phyloP scores from a whole-genome alignment of 1,140 invertebrate genomes.

The Calosoma granatense region DNA sequence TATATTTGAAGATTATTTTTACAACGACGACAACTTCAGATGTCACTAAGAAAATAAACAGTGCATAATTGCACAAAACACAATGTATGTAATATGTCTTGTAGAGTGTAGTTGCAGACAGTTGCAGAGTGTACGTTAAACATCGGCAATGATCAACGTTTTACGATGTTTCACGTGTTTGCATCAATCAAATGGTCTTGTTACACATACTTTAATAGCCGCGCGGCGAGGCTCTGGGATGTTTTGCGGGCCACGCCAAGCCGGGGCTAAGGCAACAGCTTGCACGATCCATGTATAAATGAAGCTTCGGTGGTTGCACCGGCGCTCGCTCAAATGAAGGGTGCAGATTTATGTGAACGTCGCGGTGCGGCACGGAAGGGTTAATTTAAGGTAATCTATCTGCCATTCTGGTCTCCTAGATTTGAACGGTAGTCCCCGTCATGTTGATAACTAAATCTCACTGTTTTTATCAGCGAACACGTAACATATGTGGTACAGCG shows the following conservation, averaged over 20 bases:
- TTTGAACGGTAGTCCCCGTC: background rate
- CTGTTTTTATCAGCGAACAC: no score
- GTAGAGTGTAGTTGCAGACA: no score
- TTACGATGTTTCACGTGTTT: background rate
- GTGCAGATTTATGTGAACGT: conserved; percentile 22
- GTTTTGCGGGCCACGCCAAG: background rate
- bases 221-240: background rate
- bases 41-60: no score
- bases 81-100: no score
- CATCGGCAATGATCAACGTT: background rate
- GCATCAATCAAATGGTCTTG: background rate
- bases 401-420: conserved; percentile 18
- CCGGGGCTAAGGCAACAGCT: background rate
- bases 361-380: conserved; percentile 23
- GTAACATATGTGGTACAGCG: no score
- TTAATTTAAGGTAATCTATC: conserved; percentile 28
- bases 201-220: conserved; percentile 6
- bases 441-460: background rate
- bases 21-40: no score
- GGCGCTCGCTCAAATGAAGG: conserved; percentile 14
- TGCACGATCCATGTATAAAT: conserved; percentile 3
- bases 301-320: background rate
- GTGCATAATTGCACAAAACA: no score
- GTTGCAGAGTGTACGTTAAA: no score
- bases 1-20: no score